These are phyloP conservation scores for Platysteira castanea DNA, from an alignment of 2,113 vertebrate species.

Conservation along the genomic window DNA sequence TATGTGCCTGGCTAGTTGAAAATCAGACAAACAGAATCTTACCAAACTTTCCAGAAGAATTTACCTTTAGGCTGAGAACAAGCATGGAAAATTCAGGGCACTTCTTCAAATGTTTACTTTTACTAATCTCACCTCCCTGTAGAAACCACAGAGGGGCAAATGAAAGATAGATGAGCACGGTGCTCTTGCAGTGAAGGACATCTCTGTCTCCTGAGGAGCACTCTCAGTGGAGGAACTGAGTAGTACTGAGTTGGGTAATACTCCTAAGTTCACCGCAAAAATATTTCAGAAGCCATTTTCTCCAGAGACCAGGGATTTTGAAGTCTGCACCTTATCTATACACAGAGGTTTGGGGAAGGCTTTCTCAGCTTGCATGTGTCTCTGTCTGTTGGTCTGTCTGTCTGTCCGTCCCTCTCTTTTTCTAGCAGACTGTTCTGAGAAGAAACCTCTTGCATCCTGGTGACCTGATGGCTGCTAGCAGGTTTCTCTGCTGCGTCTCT, in stretches of 20 bases:
- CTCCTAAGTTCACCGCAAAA: neutral
- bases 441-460: neutral
- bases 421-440: neutral
- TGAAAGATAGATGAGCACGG: neutral
- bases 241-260: neutral
- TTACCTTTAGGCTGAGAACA: neutral
- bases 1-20: neutral
- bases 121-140: neutral
- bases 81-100: neutral
- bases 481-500: neutral
- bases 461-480: neutral
- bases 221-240: neutral
- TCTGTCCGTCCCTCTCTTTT: neutral
- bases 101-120: neutral
- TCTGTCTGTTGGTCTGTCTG: neutral
- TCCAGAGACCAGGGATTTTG: neutral
- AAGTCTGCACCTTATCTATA: neutral
- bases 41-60: slow-evolving; percentile 18
- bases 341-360: neutral
- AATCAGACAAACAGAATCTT: neutral
- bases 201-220: neutral
- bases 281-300: neutral
- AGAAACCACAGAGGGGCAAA: neutral
- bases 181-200: neutral
- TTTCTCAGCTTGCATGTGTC: neutral